Percentiles rank a stretch among this genome's conserved stretches.
phyloP scores from a whole-genome alignment of 2,888 invertebrate genomes.

The Parnassius smintheus region DNA sequence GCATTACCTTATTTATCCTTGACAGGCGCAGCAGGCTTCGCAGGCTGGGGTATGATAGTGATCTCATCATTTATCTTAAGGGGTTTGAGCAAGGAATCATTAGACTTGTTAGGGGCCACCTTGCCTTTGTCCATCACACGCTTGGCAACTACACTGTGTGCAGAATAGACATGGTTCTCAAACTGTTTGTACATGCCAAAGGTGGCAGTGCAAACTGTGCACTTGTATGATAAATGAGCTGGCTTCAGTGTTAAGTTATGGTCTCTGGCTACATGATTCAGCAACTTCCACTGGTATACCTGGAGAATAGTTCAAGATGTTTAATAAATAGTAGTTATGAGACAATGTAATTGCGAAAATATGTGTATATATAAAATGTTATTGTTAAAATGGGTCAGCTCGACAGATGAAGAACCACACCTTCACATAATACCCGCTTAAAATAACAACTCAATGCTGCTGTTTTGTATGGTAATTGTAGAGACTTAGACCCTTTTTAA shows the following conservation, averaged over 20 bases:
- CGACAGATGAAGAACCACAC: no score
- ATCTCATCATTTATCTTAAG: slow-evolving; percentile 94
- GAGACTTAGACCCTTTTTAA: no score
- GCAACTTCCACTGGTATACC: slow-evolving; percentile 96
- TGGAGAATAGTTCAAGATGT: slow-evolving; percentile 51
- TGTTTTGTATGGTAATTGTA: no score
- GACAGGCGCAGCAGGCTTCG: slow-evolving; percentile 49
- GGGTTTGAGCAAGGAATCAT: slow-evolving; percentile 83
- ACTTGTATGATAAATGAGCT: slow-evolving; percentile 96
- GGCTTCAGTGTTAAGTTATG: slow-evolving; percentile 96
- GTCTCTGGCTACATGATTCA: slow-evolving; percentile 95
- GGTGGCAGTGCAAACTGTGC: slow-evolving; percentile 96
- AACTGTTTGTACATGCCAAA: slow-evolving; percentile 98
- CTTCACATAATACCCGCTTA: no score
- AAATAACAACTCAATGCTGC: no score
- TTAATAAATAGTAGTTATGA: no score
- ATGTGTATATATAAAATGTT: no score
- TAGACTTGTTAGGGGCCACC: slow-evolving; percentile 44
- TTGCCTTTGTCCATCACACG: slow-evolving; percentile 76
- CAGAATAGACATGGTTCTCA: slow-evolving; percentile 96
- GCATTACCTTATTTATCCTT: slow-evolving; percentile 50
- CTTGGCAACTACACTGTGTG: slow-evolving; percentile 94
- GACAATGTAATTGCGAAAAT: no score
- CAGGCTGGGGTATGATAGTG: slow-evolving; percentile 93
- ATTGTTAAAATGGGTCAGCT: no score